Conservation (phyloP, 2,113 vertebrate species). For the Esox niger region DNA sequence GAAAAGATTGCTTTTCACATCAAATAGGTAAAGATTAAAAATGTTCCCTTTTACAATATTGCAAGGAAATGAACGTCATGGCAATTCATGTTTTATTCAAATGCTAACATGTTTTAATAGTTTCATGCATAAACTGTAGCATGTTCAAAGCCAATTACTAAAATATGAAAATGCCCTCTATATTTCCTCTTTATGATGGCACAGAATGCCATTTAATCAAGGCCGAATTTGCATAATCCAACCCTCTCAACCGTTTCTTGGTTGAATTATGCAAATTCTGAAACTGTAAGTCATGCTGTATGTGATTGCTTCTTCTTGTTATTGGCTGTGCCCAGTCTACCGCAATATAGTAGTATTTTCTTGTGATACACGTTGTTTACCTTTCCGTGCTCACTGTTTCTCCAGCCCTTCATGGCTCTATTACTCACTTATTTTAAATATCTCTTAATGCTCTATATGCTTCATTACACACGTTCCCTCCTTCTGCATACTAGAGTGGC, state of each 20-base stretch:
- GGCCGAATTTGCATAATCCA: conserved; percentile 50
- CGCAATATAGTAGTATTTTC: not conserved
- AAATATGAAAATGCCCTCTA: conserved; percentile 15
- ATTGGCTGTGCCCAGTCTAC: conserved; percentile 1
- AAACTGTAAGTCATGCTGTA: conserved; percentile 26
- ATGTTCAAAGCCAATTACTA: conserved; percentile 27
- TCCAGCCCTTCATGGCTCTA: not conserved
- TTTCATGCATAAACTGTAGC: conserved; percentile 7
- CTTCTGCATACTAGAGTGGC: conserved; percentile 9
- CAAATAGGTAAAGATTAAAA: not conserved
- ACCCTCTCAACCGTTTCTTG: conserved; percentile 36
- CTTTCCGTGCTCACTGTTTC: too few species aligned
- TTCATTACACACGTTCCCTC: conserved; percentile 8
- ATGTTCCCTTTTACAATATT: too few species aligned
- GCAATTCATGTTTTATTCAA: conserved; percentile 2
- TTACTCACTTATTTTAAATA: conserved; percentile 32
- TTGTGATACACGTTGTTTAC: not conserved
- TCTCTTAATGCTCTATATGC: conserved; percentile 15
- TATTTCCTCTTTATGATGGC: conserved; percentile 44
- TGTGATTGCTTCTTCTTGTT: conserved; percentile 12
- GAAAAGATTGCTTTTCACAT: not conserved
- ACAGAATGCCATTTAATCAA: conserved; percentile 47
- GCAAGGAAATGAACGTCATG: not conserved
- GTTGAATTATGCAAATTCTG: conserved; percentile 46
- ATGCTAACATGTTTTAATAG: not conserved